phyloP scores from a whole-genome alignment of 2,113 vertebrate genomes.

The Asarcornis scutulata region DNA sequence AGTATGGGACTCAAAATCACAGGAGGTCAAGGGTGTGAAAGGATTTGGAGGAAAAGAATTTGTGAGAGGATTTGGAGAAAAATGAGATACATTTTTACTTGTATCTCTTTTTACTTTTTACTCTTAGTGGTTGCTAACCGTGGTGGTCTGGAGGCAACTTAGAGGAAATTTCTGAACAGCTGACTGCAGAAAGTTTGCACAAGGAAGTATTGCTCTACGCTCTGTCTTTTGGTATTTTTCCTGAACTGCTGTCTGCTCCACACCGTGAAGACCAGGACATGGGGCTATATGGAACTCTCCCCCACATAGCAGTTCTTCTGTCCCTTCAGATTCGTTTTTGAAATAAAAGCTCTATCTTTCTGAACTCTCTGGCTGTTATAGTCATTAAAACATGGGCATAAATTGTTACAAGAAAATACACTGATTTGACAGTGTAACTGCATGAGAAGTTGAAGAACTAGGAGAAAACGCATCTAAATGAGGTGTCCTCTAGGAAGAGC shows the following conservation, averaged over 20 bases:
- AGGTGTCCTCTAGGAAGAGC: not conserved
- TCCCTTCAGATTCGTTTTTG: not conserved
- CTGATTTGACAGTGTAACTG: not conserved
- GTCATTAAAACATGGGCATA: not conserved
- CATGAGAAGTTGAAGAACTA: not conserved
- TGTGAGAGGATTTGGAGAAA: not conserved
- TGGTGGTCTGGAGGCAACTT: conserved; percentile 1
- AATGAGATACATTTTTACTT: not conserved
- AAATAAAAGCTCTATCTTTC: conserved; percentile 37
- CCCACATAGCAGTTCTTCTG: not conserved
- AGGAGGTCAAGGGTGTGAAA: not conserved
- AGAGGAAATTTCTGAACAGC: not conserved
- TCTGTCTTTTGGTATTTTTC: not conserved
- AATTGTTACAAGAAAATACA: not conserved
- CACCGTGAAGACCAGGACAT: not conserved
- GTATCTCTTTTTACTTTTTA: not conserved
- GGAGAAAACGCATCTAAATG: not conserved
- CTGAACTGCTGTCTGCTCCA: not conserved
- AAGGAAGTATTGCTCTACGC: not conserved
- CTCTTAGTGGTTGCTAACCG: not conserved
- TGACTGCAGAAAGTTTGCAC: not conserved
- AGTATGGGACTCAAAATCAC: not conserved
- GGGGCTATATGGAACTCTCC: not conserved
- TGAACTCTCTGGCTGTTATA: not conserved
- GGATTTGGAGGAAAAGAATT: not conserved